Percentiles rank a stretch among this genome's conserved stretches.
Evolutionary conservation across 30 jellyfish, hydroid and myxozoan genomes (phyloP).

Genomic region (Haliclystus octoradiatus): DNA sequence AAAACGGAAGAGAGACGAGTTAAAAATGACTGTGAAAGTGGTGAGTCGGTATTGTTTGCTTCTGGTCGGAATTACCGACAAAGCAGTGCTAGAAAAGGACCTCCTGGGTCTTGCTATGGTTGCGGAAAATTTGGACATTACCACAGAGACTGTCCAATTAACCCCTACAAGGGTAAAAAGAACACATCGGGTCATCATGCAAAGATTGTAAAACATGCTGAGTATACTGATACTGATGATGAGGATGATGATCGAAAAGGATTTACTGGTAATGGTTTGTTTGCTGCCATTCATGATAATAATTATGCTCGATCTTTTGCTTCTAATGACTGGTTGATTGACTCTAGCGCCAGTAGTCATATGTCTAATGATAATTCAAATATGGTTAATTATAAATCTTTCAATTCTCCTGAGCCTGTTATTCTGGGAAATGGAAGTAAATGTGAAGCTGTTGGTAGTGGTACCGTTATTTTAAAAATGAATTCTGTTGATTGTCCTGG

Average conservation of each 20-base stretch:
- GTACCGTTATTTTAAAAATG: constrained; percentile 8
- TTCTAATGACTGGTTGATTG: no score
- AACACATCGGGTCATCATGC: constrained; percentile 8
- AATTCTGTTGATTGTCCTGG: neutral
- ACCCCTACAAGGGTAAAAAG: constrained; percentile 1
- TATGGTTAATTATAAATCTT: no score
- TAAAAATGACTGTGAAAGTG: neutral
- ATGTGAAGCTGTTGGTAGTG: constrained; percentile 27
- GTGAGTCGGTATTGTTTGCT: neutral
- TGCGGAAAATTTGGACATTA: no score
- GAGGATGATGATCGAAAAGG: neutral
- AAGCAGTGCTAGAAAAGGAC: neutral
- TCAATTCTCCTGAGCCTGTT: constrained; percentile 26
- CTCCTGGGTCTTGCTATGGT: neutral
- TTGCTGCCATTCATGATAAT: neutral
- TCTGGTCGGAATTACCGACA: neutral
- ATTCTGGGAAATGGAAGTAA: constrained; percentile 25
- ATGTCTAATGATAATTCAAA: no score
- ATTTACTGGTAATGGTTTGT: neutral
- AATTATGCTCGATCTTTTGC: neutral
- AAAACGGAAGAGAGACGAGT: neutral
- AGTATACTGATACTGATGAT: no score
- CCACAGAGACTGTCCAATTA: constrained; percentile 24
- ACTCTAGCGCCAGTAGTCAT: neutral
- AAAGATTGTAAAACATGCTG: no score